Base-by-base conservation (phyloP, 2,797 vertebrate genomes). In the Sebastes goodei region DNA sequence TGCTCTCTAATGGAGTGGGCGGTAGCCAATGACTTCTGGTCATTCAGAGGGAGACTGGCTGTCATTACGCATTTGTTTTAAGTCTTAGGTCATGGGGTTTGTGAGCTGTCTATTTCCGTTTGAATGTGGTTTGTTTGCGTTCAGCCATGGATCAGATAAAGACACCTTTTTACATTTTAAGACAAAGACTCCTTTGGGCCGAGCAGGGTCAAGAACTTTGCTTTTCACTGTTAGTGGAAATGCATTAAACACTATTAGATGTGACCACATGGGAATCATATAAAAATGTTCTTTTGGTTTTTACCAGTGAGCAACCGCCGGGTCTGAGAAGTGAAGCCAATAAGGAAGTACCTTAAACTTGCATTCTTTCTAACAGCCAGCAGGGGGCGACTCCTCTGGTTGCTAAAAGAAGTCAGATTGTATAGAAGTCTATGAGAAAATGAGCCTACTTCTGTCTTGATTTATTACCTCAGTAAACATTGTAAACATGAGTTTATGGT, bases 41-140 rank as follows among this genome's bases (percentile, higher is more conserved):
- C 69, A 84, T 88, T 71, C 76, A 79, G 63, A 53, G 23, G 70
- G 69, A 83, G 85, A 78, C 78, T 82, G 57, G 80, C 85, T 90
- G 90, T 93, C 86, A 60, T 89, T 79, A 75, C 71, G 55, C 68
- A 79, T 92, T 90, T 91, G 71, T 77, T 84, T 87, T 75, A 88
- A 79, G 70, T 71, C 57, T 62, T 30, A 69, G 83, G 82, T 82
- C 80, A 76, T 38, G 21, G 63, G 75, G 74, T 87, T 79, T 57
- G 23, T 32, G 49, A 79, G 77, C 42, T 74, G 69, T 80, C 80
- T 74, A 23, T 86, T 79, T 80, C n/a, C 73, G 32, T 83, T 69
- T 65, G 20, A 42, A 49, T 32, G 27, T 32, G 32, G 25, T 71
- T 74, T 72, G 35, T 77, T 60, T 84, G 75, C 17, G 8, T 68